Evolutionary conservation across 1,140 invertebrate genomes (phyloP).

Genomic region (Drosophila sucinea): DNA sequence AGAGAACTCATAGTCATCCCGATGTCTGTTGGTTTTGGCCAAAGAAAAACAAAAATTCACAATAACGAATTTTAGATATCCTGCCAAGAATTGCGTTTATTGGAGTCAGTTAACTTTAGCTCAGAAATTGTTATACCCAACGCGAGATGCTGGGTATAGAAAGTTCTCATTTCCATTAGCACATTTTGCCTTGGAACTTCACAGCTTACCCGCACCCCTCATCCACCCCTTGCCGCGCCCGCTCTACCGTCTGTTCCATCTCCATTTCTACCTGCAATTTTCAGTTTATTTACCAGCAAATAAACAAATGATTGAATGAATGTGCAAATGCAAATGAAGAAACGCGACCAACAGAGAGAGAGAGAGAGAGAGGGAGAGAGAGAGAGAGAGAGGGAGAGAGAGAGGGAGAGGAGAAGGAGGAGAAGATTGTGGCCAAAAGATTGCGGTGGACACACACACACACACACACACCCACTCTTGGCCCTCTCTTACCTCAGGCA

Average conservation of each 20-base stretch:
- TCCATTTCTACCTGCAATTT: slow-evolving; percentile 15
- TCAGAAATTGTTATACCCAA: background rate
- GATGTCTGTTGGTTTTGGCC: background rate
- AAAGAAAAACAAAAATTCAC: background rate
- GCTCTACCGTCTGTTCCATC: background rate
- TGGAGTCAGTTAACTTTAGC: too few species aligned
- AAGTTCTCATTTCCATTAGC: slow-evolving; percentile 53
- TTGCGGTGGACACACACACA: slow-evolving; percentile 22
- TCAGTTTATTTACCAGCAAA: slow-evolving; percentile 50
- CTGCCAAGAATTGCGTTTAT: background rate
- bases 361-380: background rate
- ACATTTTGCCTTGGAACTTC: slow-evolving; percentile 19
- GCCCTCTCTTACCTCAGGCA: too few species aligned
- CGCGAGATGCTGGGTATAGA: background rate
- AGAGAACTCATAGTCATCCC: background rate
- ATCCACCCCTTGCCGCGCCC: background rate
- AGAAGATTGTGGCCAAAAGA: slow-evolving; percentile 41
- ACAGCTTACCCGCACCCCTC: background rate
- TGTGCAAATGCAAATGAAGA: slow-evolving; percentile 64
- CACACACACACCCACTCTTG: slow-evolving; percentile 2
- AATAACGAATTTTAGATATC: background rate
- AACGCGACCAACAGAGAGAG: slow-evolving; percentile 13
- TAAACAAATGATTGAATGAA: slow-evolving; percentile 63
- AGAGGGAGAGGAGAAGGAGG: background rate
- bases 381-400: background rate